A percentile compares a stretch with the other conserved stretches of the same genome.
Evolutionary conservation across 2,888 invertebrate genomes (phyloP).

Genomic region (Cantharis lateralis): DNA sequence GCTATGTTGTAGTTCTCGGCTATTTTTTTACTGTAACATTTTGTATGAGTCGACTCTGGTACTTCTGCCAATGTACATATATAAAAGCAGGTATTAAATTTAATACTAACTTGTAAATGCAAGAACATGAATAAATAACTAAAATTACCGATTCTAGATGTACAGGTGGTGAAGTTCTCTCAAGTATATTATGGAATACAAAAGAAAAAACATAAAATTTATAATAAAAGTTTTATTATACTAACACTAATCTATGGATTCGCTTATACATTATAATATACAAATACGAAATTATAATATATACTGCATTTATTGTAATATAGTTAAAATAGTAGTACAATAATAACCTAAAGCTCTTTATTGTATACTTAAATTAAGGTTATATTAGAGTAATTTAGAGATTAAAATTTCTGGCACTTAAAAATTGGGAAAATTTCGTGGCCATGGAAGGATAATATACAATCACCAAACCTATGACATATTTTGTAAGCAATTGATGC

Average conservation of each 20-base stretch:
- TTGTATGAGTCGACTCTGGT: not conserved
- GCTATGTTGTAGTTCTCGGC: not conserved
- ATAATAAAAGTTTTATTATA: constrained; percentile 39
- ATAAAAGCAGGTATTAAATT: constrained; percentile 21
- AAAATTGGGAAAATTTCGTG: too few species aligned
- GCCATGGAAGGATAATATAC: too few species aligned
- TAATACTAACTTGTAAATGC: constrained; percentile 23
- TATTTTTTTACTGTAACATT: not conserved
- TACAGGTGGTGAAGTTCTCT: constrained; percentile 42
- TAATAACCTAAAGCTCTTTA: too few species aligned
- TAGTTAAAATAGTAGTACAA: too few species aligned
- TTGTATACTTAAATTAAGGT: too few species aligned
- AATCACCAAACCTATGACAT: too few species aligned
- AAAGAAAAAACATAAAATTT: constrained; percentile 39
- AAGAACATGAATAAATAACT: constrained; percentile 26
- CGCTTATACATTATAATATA: not conserved
- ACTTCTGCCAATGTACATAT: constrained; percentile 9
- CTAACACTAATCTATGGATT: not conserved
- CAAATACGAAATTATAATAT: not conserved
- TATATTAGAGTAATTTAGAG: too few species aligned
- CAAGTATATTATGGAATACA: constrained; percentile 16
- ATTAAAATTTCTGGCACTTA: too few species aligned
- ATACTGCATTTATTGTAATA: too few species aligned
- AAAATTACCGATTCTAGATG: constrained; percentile 37
- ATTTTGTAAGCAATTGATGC: too few species aligned